A percentile compares a stretch with the other conserved stretches of the same genome.
These are phyloP conservation scores for Blomia tropicalis DNA, from an alignment of 2,888 invertebrate species.

Conservation along the genomic window DNA sequence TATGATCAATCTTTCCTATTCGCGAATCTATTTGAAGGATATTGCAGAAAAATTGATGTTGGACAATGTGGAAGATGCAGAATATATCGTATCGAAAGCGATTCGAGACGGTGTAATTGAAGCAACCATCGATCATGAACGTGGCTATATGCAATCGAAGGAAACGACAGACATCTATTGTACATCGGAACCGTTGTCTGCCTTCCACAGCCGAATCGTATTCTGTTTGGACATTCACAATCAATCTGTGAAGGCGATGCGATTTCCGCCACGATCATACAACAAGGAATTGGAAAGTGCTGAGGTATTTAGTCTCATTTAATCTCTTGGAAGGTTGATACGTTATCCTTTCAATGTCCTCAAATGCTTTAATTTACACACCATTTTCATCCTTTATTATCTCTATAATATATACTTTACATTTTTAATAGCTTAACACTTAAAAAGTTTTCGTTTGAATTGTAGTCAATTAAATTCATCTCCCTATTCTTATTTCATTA, in stretches of 20 bases:
- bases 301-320: conserved; percentile 40
- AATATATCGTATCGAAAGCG: conserved; percentile 94
- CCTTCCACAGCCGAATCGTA: conserved; percentile 88
- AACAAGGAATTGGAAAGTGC: conserved; percentile 94
- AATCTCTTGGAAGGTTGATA: too few relatives aligned
- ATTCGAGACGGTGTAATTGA: conserved; percentile 97
- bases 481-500: too few relatives aligned
- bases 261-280: conserved; percentile 96
- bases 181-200: conserved; percentile 83
- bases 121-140: conserved; percentile 84
- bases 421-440: background rate
- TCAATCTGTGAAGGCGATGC: conserved; percentile 94
- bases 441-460: too few relatives aligned
- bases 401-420: too few relatives aligned
- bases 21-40: conserved; percentile 81
- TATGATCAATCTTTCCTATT: conserved; percentile 88
- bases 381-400: too few relatives aligned
- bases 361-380: background rate
- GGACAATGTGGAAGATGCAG: conserved; percentile 85
- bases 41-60: conserved; percentile 83
- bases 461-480: too few relatives aligned
- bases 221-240: conserved; percentile 96
- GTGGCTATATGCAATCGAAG: conserved; percentile 90
- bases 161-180: conserved; percentile 93
- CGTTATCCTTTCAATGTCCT: background rate